These are phyloP conservation scores for Cebidichthys violaceus DNA, from an alignment of 2,113 vertebrate species.

Conservation along the genomic window DNA sequence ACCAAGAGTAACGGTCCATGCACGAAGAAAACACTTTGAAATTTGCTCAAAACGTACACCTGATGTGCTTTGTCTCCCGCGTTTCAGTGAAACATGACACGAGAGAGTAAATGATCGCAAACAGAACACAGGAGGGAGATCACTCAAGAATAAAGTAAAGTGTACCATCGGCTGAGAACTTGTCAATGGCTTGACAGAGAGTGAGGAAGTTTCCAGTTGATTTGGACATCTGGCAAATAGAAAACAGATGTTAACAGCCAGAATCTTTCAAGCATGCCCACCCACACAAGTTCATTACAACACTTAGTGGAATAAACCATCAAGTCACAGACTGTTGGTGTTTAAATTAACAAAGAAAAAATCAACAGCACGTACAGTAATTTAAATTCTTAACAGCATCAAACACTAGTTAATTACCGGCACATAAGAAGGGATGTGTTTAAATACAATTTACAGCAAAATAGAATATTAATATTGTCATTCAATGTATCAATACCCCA, in stretches of 20 bases:
- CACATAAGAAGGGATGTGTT: neutral
- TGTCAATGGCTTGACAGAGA: constrained; percentile 89
- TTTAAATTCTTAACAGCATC: constrained; percentile 2
- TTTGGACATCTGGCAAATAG: constrained; percentile 93
- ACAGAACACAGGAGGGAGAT: neutral
- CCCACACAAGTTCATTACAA: constrained; percentile 26
- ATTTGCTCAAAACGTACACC: neutral
- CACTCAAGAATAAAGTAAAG: constrained; percentile 23
- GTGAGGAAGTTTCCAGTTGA: constrained; percentile 99
- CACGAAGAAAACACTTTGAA: neutral
- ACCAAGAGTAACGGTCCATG: constrained; percentile 39
- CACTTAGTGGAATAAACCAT: constrained; percentile 1
- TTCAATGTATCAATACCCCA: neutral
- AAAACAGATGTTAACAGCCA: constrained; percentile 60
- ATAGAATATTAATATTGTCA: neutral
- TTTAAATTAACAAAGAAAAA: constrained; percentile 23
- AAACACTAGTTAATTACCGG: constrained; percentile 13
- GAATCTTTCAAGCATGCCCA: constrained; percentile 17
- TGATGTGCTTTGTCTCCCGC: constrained; percentile 5
- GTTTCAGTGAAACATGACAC: neutral
- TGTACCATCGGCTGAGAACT: constrained; percentile 98
- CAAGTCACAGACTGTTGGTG: neutral
- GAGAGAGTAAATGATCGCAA: constrained; percentile 1
- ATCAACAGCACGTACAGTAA: constrained; percentile 9
- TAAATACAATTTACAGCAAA: constrained; percentile 2